Evolutionary conservation across 2,888 invertebrate genomes (phyloP), one percentile per base, ranked within the genome.

Genomic region (Noctua comes): DNA sequence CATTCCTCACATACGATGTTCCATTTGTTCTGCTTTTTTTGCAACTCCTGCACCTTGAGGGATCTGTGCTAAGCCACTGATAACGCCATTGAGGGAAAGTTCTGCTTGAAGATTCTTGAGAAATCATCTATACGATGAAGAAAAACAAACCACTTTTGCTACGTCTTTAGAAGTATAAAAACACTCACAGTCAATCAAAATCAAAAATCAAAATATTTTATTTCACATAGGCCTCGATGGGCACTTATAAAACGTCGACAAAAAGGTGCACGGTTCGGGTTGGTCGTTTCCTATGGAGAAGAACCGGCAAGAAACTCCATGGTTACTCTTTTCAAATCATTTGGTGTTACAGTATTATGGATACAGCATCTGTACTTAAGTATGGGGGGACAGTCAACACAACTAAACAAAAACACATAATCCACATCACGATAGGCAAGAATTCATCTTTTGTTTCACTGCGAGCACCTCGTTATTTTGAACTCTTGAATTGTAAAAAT

Each of bases 401-500:
- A 72, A 54, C 66, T 40, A 79, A 83, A 75, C 4, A 75, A 62
- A 64, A 71, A 71, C 68, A 73, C 74, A 64, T 51, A 16, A 66
- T 72, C 36, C 40, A 69, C 24, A 71, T 48, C 40, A 68, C 62
- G 21, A 76, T 71, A 64, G 46, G 27, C 59, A 68, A 68, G 66
- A 74, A 70, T 73, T 65, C 70, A 68, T 76, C 79, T 68, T 82
- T 88, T 86, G 76, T 86, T 86, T 84, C 70, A 74, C 36, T 72
- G 43, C 51, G 54, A 43, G 68, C 21, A 69, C 77, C 87, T 88
- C 85, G 85, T 88, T 88, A 86, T 82, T 87, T 81, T 66, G 71
- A 86, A 76, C 78, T 73, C 75, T 81, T 87, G 80, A 77, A 80
- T 83, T 88, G 88, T 83, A 81, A 88, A 88, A 88, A 88, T 88